Percentiles rank a stretch among this genome's conserved stretches.
Evolutionary conservation across 2,797 vertebrate genomes (phyloP).

Genomic region (Ceryle rudis): DNA sequence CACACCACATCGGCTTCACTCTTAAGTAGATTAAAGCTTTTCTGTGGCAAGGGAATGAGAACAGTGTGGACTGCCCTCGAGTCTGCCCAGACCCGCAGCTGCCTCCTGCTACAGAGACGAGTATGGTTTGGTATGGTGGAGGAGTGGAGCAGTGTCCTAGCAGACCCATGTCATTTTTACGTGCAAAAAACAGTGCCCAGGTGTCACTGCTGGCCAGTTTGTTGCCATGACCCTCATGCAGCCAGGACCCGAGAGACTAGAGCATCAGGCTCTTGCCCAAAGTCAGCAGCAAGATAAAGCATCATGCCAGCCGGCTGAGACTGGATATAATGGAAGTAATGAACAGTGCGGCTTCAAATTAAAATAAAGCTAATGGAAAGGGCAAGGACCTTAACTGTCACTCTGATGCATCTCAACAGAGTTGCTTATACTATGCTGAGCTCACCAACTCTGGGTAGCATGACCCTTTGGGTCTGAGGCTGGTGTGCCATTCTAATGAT

Average conservation of each 20-base stretch:
- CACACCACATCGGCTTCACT: not conserved
- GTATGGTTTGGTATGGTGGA: accelerated
- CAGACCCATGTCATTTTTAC: not conserved
- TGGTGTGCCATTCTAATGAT: slow-evolving; percentile 59
- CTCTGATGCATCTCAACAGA: not conserved
- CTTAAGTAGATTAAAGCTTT: not conserved
- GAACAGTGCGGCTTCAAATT: slow-evolving; percentile 22
- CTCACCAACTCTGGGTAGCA: slow-evolving; percentile 5
- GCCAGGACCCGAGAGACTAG: not conserved
- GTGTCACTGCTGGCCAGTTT: not conserved
- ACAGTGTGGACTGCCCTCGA: accelerated
- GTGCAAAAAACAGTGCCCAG: not conserved
- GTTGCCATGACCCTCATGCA: accelerated
- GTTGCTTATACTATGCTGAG: slow-evolving; percentile 51
- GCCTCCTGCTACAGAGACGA: not conserved
- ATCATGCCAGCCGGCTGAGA: not conserved
- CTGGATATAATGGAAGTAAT: not conserved
- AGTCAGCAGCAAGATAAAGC: not conserved
- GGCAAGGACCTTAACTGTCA: slow-evolving; percentile 64
- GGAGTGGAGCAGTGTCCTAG: not conserved
- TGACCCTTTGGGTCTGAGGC: slow-evolving; percentile 13
- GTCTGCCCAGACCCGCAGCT: not conserved
- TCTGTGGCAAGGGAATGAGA: not conserved
- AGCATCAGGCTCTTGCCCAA: not conserved
- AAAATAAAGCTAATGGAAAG: slow-evolving; percentile 58